Evolutionary conservation across 2,888 invertebrate genomes (phyloP).

Genomic region (Mythimna ferrago): DNA sequence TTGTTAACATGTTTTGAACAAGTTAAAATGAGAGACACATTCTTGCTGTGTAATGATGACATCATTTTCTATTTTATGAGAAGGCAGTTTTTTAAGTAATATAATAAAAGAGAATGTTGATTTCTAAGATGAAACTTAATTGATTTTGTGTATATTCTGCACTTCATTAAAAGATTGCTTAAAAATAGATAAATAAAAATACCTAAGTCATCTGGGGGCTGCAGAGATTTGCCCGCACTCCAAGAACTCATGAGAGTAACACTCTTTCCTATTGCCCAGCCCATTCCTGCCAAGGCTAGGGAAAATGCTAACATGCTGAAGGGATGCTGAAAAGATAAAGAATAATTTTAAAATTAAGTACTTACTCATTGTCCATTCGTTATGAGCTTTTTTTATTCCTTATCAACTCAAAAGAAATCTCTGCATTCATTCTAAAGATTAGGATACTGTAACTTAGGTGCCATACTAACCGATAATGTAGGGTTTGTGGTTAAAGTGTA

Average conservation of each 20-base stretch:
- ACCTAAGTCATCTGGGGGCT: conserved; percentile 87
- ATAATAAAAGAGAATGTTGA: neutral
- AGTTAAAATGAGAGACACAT: neutral
- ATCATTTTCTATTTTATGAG: neutral
- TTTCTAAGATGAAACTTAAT: neutral
- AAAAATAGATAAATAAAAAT: conserved; percentile 39
- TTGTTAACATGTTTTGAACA: neutral
- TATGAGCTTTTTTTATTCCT: neutral
- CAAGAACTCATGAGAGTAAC: conserved; percentile 81
- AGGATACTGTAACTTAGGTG: neutral
- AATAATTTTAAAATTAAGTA: neutral
- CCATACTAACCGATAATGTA: conserved; percentile 90
- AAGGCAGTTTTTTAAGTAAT: neutral
- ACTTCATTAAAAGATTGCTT: neutral
- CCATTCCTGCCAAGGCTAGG: conserved; percentile 92
- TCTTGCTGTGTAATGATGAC: conserved; percentile 30
- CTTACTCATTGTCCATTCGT: too few relatives aligned
- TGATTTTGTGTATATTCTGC: neutral
- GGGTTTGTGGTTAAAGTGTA: conserved; percentile 92
- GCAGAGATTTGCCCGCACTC: conserved; percentile 85
- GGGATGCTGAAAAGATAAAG: conserved; percentile 91
- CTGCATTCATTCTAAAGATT: neutral
- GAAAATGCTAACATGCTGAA: conserved; percentile 93
- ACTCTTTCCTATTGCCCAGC: conserved; percentile 92
- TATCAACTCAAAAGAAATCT: neutral